A percentile compares a stretch with the other conserved stretches of the same genome.
Evolutionary conservation across 2,888 invertebrate genomes (phyloP).

Genomic region (Melanophora roralis): DNA sequence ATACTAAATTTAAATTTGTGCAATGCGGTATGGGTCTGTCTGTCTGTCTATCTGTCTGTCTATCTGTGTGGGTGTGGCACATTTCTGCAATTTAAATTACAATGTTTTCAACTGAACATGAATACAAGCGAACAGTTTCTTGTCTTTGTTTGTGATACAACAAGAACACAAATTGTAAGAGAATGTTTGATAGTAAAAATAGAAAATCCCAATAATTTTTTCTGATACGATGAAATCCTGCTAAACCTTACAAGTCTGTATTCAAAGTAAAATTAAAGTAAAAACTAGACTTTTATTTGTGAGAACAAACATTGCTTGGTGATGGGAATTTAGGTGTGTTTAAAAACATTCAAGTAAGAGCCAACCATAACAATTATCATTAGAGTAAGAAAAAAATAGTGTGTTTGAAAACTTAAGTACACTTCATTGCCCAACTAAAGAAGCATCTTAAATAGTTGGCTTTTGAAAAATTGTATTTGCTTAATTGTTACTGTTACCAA

Average conservation of each 20-base stretch:
- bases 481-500: too few species aligned
- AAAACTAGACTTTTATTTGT: neutral
- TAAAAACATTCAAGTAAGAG: neutral
- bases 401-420: too few species aligned
- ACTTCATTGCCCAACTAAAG: too few species aligned
- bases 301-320: too few species aligned
- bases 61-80: constrained; percentile 39
- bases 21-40: neutral
- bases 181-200: neutral
- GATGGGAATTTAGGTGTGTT: neutral
- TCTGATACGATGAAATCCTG: neutral
- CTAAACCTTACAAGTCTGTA: too few species aligned
- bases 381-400: neutral
- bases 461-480: too few species aligned
- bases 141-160: neutral
- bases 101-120: neutral
- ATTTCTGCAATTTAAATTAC: neutral
- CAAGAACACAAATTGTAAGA: neutral
- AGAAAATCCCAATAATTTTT: constrained; percentile 4
- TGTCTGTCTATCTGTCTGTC: too few species aligned
- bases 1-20: constrained; percentile 15
- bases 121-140: neutral
- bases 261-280: neutral
- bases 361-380: constrained; percentile 25
- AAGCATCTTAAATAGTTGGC: too few species aligned